Conservation (phyloP, 2,797 vertebrate genomes). For the Enteromius trimaculatus region DNA sequence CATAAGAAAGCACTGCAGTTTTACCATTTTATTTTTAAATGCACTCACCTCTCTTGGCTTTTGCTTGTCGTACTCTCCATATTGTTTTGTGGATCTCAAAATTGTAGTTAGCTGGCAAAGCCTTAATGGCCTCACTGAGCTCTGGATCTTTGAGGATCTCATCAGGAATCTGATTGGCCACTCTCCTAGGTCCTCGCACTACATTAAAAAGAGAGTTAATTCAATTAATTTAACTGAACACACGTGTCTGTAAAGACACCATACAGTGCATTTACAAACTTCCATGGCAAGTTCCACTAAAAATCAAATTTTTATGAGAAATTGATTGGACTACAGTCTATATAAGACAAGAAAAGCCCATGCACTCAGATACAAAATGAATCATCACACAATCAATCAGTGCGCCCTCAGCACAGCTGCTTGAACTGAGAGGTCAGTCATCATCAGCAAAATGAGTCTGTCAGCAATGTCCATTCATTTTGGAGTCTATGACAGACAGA, state of each 20-base stretch:
- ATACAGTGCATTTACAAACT: slow-evolving; percentile 1
- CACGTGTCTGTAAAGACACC: not conserved
- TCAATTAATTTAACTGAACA: not conserved
- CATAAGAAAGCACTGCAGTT: not conserved
- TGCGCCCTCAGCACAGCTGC: not conserved
- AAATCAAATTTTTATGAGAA: not conserved
- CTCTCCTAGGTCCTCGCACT: slow-evolving; percentile 77
- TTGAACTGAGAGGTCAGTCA: slow-evolving; percentile 28
- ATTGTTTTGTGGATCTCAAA: slow-evolving; percentile 97
- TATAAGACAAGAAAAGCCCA: slow-evolving; percentile 17
- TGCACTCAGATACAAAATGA: slow-evolving; percentile 18
- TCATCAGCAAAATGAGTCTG: not conserved
- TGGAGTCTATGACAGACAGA: not conserved
- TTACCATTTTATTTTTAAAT: not conserved
- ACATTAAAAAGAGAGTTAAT: slow-evolving; percentile 43
- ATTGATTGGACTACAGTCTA: not conserved
- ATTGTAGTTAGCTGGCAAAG: slow-evolving; percentile 93
- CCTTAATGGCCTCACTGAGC: slow-evolving; percentile 80
- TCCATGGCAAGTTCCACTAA: not conserved
- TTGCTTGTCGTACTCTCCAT: slow-evolving; percentile 90
- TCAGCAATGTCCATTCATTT: slow-evolving; percentile 11
- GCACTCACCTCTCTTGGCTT: slow-evolving; percentile 86
- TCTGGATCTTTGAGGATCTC: slow-evolving; percentile 86
- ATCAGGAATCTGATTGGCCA: slow-evolving; percentile 90
- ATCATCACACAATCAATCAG: slow-evolving; percentile 39